A percentile compares a stretch with the other conserved stretches of the same genome.
phyloP scores from a whole-genome alignment of 2,888 invertebrate genomes.

The Tetrapedia diversipes region DNA sequence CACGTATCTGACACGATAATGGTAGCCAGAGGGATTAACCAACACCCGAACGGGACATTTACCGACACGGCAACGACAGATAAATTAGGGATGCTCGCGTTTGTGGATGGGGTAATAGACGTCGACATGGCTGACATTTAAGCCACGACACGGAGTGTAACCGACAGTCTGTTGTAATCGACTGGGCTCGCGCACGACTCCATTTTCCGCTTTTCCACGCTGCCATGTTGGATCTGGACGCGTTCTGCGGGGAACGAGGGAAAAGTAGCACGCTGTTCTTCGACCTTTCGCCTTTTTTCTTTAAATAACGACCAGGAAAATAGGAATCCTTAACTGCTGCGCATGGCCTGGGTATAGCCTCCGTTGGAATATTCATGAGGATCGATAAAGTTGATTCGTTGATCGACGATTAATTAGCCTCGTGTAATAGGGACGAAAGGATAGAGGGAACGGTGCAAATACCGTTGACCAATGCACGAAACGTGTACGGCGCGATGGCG shows the following conservation, averaged over 20 bases:
- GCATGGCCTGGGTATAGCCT: neutral
- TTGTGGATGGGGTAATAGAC: slow-evolving; percentile 72
- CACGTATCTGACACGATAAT: slow-evolving; percentile 60
- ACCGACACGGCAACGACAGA: slow-evolving; percentile 64
- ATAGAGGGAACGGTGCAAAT: neutral
- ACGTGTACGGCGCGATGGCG: neutral
- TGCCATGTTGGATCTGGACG: neutral
- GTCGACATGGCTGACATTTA: slow-evolving; percentile 71
- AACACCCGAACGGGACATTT: slow-evolving; percentile 61
- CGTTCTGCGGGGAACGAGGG: too few relatives aligned
- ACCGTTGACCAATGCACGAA: neutral
- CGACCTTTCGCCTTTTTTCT: too few relatives aligned
- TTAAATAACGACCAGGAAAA: too few relatives aligned
- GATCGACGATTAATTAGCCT: slow-evolving; percentile 41
- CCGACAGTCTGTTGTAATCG: slow-evolving; percentile 66
- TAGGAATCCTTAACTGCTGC: slow-evolving; percentile 10
- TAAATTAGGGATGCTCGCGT: slow-evolving; percentile 73
- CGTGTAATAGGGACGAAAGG: slow-evolving; percentile 4
- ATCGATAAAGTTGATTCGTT: slow-evolving; percentile 44
- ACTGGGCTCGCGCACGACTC: slow-evolving; percentile 44
- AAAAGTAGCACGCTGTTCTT: too few relatives aligned
- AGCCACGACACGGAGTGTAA: slow-evolving; percentile 66
- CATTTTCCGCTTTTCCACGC: slow-evolving; percentile 54
- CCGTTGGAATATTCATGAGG: slow-evolving; percentile 29
- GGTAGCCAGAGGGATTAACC: slow-evolving; percentile 61